Conservation (phyloP, 2,888 invertebrate genomes). For the Parnassius apollo region DNA sequence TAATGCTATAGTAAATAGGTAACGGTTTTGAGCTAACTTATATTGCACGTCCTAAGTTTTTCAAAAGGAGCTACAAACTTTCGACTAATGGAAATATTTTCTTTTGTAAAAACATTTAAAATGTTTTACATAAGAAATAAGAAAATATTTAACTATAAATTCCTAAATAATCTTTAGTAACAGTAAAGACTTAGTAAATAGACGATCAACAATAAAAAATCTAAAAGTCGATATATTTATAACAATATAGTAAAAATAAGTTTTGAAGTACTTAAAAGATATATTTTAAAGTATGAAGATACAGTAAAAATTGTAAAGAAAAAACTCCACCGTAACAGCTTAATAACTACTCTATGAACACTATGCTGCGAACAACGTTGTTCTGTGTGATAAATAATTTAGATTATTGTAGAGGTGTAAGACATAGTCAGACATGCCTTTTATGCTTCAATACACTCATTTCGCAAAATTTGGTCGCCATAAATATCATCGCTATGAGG, state of each 20-base stretch:
- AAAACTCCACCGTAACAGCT: constrained; percentile 21
- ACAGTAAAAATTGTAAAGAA: constrained; percentile 14
- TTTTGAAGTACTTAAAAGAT: constrained; percentile 3
- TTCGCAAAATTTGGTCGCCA: no score
- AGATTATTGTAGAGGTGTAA: not conserved
- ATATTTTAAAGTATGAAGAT: not conserved
- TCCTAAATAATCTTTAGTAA: constrained; percentile 3
- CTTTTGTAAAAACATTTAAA: constrained; percentile 5
- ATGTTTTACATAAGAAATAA: constrained; percentile 8
- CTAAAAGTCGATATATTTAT: constrained; percentile 7
- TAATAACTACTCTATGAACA: constrained; percentile 29
- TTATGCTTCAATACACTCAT: not conserved
- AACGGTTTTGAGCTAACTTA: constrained; percentile 60
- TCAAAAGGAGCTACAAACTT: constrained; percentile 27
- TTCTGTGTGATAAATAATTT: not conserved
- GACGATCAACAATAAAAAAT: constrained; percentile 7
- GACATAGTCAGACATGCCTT: not conserved
- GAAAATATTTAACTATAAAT: constrained; percentile 3
- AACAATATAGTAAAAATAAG: constrained; percentile 15
- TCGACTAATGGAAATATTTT: constrained; percentile 15
- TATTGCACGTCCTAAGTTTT: constrained; percentile 32
- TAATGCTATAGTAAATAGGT: constrained; percentile 60
- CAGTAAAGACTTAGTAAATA: constrained; percentile 4
- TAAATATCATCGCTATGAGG: no score
- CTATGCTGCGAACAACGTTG: constrained; percentile 28